Base-by-base conservation (phyloP, 1,140 invertebrate genomes). In the Liolophura sinensis region DNA sequence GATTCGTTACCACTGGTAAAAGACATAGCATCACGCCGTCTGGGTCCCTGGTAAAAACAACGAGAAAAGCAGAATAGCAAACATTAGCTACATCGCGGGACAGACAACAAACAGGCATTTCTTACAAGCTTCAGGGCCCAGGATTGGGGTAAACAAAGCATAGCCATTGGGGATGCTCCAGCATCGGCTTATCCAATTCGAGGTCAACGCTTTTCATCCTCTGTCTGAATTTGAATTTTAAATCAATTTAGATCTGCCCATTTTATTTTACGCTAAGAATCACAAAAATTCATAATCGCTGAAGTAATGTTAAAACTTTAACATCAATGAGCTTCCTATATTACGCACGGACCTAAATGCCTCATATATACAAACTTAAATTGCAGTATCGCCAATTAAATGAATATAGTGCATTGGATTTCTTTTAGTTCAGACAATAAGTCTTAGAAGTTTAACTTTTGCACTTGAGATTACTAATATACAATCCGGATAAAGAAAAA, bases 11-110 rank as follows among this genome's bases (percentile, higher is more conserved):
- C 15, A 72, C 63, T 0, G 81, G 81, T 15, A 82, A 65, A 16
- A 82, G 64, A 64, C 79, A 81, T 14, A 82, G 68, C 73, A 80
- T 77, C n/a, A 82, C 78, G 12, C 72, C 65, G 46, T 79, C 77
- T 31, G 81, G 74, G 16, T 73, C 62, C 40, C 78, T 79, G 72
- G 27, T 40, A 40, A 69, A 58, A 18, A 63, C 24, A 55, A 49
- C 63, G n/a, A 66, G 16, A 40, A 51, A 40, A 60, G 24, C 9
- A 67, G 12, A 46, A 18, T 15, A 60, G 54, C 15, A 54, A n/a
- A 54, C 12, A 27, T 24, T 47, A 14, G 22, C 46, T 14, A 48
- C 40, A 15, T 14, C 7, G 31, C 16, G 7, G 24, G 55, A 27
- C n/a, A n/a, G 16, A 46, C n/a, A 57, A 31, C 25, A 15, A 50